Percentiles rank a stretch among this genome's conserved stretches.
Conservation (phyloP, 2,888 invertebrate genomes). For the Scaptomyza tumidula region DNA sequence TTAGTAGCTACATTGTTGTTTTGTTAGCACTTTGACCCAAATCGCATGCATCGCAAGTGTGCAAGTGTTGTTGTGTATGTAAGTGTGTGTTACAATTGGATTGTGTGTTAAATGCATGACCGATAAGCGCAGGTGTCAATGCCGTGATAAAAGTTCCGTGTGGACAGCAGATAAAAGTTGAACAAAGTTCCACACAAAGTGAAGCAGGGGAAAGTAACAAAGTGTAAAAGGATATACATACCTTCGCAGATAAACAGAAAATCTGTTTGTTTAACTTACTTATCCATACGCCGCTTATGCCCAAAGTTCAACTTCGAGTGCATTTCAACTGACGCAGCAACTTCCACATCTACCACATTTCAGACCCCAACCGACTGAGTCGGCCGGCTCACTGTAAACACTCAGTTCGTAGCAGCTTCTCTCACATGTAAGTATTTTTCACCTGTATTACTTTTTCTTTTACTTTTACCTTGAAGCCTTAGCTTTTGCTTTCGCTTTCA, state of each 20-base stretch:
- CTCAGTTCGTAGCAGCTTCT: slow-evolving; percentile 16
- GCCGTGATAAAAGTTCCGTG: slow-evolving; percentile 55
- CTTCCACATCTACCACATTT: slow-evolving; percentile 18
- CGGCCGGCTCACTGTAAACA: slow-evolving; percentile 1
- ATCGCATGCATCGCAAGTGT: slow-evolving; percentile 47
- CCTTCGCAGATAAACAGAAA: slow-evolving; percentile 32
- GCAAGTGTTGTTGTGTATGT: slow-evolving; percentile 2
- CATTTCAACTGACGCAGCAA: slow-evolving; percentile 16
- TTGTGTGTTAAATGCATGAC: slow-evolving; percentile 45
- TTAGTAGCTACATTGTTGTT: slow-evolving; percentile 63
- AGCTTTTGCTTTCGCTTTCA: background rate
- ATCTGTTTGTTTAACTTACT: slow-evolving; percentile 19
- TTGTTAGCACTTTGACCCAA: slow-evolving; percentile 74
- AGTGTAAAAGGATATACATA: slow-evolving; percentile 17
- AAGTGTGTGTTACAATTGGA: slow-evolving; percentile 9
- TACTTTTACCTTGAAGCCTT: background rate
- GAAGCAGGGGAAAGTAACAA: background rate
- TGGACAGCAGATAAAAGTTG: slow-evolving; percentile 45
- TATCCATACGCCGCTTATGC: background rate
- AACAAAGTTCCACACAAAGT: slow-evolving; percentile 17
- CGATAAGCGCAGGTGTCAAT: slow-evolving; percentile 65
- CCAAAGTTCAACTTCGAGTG: slow-evolving; percentile 30
- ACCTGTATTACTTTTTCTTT: slow-evolving; percentile 44
- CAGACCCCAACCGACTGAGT: background rate
- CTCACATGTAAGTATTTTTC: slow-evolving; percentile 59